A percentile compares a stretch with the other conserved stretches of the same genome.
Evolutionary conservation across 1,140 invertebrate genomes (phyloP).

Genomic region (Globodera rostochiensis): DNA sequence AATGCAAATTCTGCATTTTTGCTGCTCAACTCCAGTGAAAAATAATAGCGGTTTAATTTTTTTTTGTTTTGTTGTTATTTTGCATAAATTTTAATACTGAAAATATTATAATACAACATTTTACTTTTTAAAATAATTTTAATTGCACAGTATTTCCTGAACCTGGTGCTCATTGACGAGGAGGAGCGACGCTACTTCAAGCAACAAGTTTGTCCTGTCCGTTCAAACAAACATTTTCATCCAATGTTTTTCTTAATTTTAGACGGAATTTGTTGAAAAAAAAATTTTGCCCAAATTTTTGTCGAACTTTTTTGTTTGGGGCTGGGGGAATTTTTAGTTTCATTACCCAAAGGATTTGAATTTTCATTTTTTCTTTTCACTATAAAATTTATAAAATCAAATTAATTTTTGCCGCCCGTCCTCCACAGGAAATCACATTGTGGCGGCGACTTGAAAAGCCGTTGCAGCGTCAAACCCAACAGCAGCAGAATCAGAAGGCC

Average conservation of each 20-base stretch:
- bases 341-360: no score
- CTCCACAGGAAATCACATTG: slow-evolving; percentile 71
- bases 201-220: slow-evolving; percentile 78
- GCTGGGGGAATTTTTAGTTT: no score
- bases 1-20: no score
- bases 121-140: neutral
- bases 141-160: slow-evolving; percentile 80
- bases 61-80: no score
- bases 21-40: no score
- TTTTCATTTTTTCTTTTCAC: no score
- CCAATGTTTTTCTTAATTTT: neutral
- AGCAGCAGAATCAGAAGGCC: slow-evolving; percentile 31
- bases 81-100: no score
- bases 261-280: neutral
- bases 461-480: slow-evolving; percentile 23
- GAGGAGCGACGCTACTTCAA: slow-evolving; percentile 99
- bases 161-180: slow-evolving; percentile 97
- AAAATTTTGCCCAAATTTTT: slow-evolving; percentile 19
- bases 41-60: no score
- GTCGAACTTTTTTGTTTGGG: no score
- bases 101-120: neutral
- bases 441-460: slow-evolving; percentile 46
- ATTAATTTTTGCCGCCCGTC: no score
- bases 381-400: no score
- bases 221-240: slow-evolving; percentile 10